Evolutionary conservation across 2,797 vertebrate genomes (phyloP).

Genomic region (Salmo trutta): DNA sequence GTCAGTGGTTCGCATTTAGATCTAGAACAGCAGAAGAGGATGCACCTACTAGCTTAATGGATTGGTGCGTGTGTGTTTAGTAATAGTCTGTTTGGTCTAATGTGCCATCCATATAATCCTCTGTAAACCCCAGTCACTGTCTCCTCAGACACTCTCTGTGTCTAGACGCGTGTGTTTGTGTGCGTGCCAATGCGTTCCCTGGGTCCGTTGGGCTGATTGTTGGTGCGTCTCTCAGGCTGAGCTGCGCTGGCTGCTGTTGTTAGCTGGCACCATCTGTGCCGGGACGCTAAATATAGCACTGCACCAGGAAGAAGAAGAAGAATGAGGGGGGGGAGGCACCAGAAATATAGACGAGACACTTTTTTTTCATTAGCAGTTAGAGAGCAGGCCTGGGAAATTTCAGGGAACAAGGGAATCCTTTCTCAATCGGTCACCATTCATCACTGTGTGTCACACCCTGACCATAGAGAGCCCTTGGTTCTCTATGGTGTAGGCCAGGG

Average conservation of each 20-base stretch:
- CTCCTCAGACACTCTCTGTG: not conserved
- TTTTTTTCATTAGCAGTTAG: conserved; percentile 64
- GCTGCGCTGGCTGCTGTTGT: conserved; percentile 24
- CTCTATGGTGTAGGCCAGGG: too few relatives aligned
- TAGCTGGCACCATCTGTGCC: conserved; percentile 61
- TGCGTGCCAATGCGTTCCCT: conserved; percentile 35
- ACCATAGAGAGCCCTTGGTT: too few relatives aligned
- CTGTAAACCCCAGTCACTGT: not conserved
- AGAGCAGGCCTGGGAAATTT: conserved; percentile 60
- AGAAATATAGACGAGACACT: conserved; percentile 59
- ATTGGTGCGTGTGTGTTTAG: conserved; percentile 32
- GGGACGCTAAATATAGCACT: conserved; percentile 75
- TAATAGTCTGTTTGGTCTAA: conserved; percentile 12
- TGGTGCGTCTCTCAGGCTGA: conserved; percentile 53
- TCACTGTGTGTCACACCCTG: not conserved
- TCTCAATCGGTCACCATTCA: conserved; percentile 37
- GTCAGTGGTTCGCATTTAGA: conserved; percentile 4
- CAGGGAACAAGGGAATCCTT: conserved; percentile 40
- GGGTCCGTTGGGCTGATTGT: conserved; percentile 44
- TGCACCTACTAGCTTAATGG: not conserved
- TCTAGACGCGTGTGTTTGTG: conserved; percentile 16
- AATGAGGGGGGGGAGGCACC: conserved; percentile 31
- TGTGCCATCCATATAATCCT: not conserved
- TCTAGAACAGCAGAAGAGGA: not conserved
- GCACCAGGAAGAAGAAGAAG: conserved; percentile 66